Conservation (phyloP, 2,888 invertebrate species). For the Cephus runcator region DNA sequence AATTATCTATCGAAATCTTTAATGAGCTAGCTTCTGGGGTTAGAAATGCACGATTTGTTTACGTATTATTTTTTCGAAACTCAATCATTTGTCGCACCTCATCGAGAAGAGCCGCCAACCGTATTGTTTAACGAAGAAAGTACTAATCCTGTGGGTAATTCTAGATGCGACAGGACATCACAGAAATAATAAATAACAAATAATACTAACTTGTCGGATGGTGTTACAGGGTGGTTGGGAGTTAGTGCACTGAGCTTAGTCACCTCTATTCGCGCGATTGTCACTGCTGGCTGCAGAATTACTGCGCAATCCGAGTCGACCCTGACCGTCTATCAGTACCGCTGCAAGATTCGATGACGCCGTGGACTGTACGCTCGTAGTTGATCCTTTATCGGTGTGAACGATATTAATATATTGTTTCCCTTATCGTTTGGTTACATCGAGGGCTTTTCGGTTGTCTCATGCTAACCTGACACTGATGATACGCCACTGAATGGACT, state of each 20-base stretch:
- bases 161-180: constrained; percentile 11
- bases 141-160: neutral
- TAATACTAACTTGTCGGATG: constrained; percentile 50
- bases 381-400: constrained; percentile 47
- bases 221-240: constrained; percentile 50
- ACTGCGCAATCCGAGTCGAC: constrained; percentile 60
- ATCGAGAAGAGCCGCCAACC: too few relatives aligned
- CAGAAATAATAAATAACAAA: constrained; percentile 28
- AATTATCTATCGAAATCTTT: too few relatives aligned
- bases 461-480: constrained; percentile 56
- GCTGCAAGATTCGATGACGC: constrained; percentile 71
- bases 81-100: too few relatives aligned
- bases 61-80: too few relatives aligned
- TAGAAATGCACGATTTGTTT: too few relatives aligned
- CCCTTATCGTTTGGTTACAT: neutral
- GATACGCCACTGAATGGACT: constrained; percentile 66
- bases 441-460: neutral
- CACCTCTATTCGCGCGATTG: constrained; percentile 63
- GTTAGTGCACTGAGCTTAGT: constrained; percentile 51
- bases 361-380: constrained; percentile 62
- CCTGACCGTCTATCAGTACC: constrained; percentile 69
- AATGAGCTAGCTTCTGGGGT: too few relatives aligned
- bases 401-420: neutral
- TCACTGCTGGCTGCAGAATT: constrained; percentile 57
- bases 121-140: neutral